Base-by-base conservation (phyloP, 2,797 vertebrate species). In the Syngnathus rostellatus region DNA sequence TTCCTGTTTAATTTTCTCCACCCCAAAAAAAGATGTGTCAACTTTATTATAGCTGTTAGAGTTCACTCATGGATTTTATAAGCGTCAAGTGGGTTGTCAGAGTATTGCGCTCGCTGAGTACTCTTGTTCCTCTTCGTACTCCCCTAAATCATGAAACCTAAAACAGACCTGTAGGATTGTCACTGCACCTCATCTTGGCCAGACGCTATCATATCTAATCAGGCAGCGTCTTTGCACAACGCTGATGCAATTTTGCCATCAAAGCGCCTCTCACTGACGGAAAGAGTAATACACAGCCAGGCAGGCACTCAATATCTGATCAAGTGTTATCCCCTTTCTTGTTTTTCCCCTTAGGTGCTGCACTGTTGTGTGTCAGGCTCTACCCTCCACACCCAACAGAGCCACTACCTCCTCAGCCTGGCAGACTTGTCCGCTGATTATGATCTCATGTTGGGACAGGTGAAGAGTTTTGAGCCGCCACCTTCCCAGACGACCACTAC, bases 341-440 rank as follows among this genome's bases (percentile, higher is more conserved):
- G 41, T 58, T 21, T 45, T 65, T 54, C 51, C 31, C 31, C 61
- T 68, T 67, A 88, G 97, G 94, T 98, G 72, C 89, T 98, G 41
- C 96, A 98, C 86, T 96, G 94, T 69, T 99, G 96, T 60, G 93
- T 98, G 71, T 95, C 93, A 0, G 95, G 96, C 69, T 98, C 96
- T 46, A 95, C 89, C 81, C 92, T 95, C 0, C 94, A 96, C 65
- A 94, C 92, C 4, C 96, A 98, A 73, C 97, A 98, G 78, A 98
- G 94, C 87, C 94, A 93, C 84, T 96, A 95, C 31, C 92, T 94
- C 58, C 86, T 99, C 81, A 96, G 91, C 62, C 88, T 99, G 83
- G 93, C 97, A 0, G 96, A 98, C 83, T 87, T 98, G 77, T 94
- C 91, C 54, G 80, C 88, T 7, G 94, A 94, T 74, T 98, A 98